Conservation (phyloP, 2,113 vertebrate genomes). For the Sinocyclocheilus anophthalmus region DNA sequence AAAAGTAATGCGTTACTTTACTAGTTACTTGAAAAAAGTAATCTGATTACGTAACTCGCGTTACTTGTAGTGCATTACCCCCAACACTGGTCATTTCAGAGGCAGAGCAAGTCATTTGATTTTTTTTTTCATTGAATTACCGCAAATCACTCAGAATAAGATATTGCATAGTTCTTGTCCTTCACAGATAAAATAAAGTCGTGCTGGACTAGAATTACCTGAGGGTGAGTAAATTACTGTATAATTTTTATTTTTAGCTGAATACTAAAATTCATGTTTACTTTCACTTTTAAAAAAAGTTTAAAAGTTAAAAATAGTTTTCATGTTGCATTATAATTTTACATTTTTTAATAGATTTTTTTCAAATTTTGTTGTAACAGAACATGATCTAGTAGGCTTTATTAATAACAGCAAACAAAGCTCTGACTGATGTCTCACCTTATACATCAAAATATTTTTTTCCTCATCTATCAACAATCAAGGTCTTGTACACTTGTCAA, state of each 20-base stretch:
- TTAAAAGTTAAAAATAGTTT: too few species aligned
- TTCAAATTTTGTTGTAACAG: background rate
- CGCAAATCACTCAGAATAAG: background rate
- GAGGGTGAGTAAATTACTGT: background rate
- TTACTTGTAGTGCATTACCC: too few species aligned
- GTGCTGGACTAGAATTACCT: background rate
- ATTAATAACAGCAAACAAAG: background rate
- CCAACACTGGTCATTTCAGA: background rate
- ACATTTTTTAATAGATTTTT: background rate
- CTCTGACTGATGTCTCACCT: background rate
- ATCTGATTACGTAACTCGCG: too few species aligned
- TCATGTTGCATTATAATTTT: background rate
- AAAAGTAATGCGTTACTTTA: too few species aligned
- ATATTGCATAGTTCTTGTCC: background rate
- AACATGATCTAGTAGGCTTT: background rate
- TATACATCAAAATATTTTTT: background rate
- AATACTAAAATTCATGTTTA: background rate
- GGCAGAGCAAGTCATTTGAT: background rate
- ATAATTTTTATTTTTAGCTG: background rate
- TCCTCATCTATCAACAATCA: background rate
- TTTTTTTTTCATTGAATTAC: background rate
- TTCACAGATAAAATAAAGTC: background rate
- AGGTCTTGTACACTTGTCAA: constrained; percentile 15
- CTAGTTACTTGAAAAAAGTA: too few species aligned
- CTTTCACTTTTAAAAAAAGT: background rate